phyloP scores from a whole-genome alignment of 2,888 invertebrate species.

The Sclerodermus sp. region DNA sequence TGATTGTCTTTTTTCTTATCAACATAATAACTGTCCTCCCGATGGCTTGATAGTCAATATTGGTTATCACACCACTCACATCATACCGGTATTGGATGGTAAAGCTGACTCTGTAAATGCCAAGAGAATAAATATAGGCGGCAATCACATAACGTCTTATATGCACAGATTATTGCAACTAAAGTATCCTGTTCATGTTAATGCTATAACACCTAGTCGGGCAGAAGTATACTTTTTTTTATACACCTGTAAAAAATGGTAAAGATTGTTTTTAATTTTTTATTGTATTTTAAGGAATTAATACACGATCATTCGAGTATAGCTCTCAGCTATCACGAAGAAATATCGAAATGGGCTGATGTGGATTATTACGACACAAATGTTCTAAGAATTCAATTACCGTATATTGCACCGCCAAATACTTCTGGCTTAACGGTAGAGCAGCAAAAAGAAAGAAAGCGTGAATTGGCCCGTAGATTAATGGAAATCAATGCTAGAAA shows the following conservation, averaged over 20 bases:
- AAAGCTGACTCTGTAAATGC: conserved; percentile 70
- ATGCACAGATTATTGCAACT: conserved; percentile 86
- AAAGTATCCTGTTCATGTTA: conserved; percentile 90
- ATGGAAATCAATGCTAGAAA: conserved; percentile 89
- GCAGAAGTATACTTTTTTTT: conserved; percentile 66
- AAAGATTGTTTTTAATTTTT: background rate
- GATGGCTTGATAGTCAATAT: conserved; percentile 79
- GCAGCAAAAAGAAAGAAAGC: conserved; percentile 83
- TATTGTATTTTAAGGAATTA: conserved; percentile 69
- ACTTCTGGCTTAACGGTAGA: conserved; percentile 72
- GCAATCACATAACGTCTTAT: conserved; percentile 81
- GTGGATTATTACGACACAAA: conserved; percentile 80
- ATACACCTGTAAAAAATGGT: background rate
- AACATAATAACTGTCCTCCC: conserved; percentile 65
- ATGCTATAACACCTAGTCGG: conserved; percentile 82
- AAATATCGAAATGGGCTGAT: conserved; percentile 79
- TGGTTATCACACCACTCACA: conserved; percentile 86
- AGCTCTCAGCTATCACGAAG: conserved; percentile 77
- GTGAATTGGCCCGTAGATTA: conserved; percentile 80
- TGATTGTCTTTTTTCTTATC: conserved; percentile 77
- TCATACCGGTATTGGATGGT: conserved; percentile 80
- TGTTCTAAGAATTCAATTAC: conserved; percentile 84
- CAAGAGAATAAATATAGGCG: conserved; percentile 84
- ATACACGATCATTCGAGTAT: conserved; percentile 79
- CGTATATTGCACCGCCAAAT: conserved; percentile 70